phyloP scores from a whole-genome alignment of 2,797 vertebrate species.

The Pterois miles region DNA sequence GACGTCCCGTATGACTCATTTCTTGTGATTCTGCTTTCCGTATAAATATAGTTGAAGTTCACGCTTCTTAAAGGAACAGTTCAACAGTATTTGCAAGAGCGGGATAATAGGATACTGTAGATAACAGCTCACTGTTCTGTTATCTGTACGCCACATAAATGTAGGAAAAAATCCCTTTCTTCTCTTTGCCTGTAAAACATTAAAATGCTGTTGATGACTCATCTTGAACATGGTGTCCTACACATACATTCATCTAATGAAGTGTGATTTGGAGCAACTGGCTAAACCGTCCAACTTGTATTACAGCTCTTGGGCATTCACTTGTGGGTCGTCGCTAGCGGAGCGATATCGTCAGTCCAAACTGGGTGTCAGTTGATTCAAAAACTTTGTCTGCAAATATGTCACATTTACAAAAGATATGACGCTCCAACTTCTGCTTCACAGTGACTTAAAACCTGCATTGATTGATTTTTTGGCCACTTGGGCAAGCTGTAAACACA shows the following conservation, averaged over 20 bases:
- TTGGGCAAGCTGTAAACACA: neutral
- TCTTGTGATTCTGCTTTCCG: neutral
- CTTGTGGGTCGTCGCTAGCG: neutral
- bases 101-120: neutral
- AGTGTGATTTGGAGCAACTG: neutral
- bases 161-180: neutral
- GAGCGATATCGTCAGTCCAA: neutral
- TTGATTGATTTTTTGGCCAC: neutral
- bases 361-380: too few relatives aligned
- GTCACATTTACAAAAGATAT: neutral
- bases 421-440: neutral
- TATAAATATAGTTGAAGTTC: neutral
- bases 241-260: neutral
- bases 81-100: neutral
- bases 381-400: neutral
- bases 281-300: neutral
- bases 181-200: neutral
- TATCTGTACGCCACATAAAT: neutral
- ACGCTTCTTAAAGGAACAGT: neutral
- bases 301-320: neutral
- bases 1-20: slow-evolving; percentile 17
- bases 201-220: neutral
- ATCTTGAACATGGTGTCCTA: neutral
- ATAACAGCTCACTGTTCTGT: neutral
- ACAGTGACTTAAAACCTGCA: neutral